phyloP scores from a whole-genome alignment of 2,113 vertebrate genomes.

The Panthera leo region DNA sequence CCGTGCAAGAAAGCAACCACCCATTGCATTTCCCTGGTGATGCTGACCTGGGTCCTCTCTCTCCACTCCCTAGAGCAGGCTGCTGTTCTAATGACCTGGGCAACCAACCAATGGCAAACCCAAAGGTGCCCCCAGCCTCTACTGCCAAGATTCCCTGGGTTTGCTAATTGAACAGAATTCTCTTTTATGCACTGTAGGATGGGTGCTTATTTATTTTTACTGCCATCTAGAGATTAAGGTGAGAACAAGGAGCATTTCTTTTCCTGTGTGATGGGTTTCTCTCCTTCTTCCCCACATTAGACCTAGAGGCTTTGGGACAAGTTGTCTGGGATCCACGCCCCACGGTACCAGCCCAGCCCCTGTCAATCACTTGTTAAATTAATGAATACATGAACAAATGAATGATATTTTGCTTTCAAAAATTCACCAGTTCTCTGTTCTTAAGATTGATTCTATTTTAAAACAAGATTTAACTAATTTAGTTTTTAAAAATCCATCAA shows the following conservation, averaged over 20 bases:
- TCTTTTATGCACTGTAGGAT: background rate
- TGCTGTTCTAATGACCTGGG: background rate
- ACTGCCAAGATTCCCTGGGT: background rate
- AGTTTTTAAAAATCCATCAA: background rate
- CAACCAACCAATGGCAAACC: too few species aligned
- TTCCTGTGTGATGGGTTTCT: background rate
- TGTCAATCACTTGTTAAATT: background rate
- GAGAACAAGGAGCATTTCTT: background rate
- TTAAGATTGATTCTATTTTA: background rate
- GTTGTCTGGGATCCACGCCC: background rate
- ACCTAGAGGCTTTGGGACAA: background rate
- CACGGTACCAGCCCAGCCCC: background rate
- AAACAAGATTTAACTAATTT: constrained; percentile 17
- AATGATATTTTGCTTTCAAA: background rate
- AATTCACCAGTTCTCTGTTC: background rate
- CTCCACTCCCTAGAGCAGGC: background rate
- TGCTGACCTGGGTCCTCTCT: background rate
- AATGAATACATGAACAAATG: background rate
- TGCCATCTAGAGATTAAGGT: background rate
- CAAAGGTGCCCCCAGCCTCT: background rate
- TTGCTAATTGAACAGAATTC: background rate
- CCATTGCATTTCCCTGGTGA: fast-evolving
- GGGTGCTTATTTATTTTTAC: background rate
- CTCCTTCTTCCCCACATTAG: background rate
- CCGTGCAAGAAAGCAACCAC: background rate